Conservation (phyloP, 2,888 invertebrate species). For the Anaspis maculata region DNA sequence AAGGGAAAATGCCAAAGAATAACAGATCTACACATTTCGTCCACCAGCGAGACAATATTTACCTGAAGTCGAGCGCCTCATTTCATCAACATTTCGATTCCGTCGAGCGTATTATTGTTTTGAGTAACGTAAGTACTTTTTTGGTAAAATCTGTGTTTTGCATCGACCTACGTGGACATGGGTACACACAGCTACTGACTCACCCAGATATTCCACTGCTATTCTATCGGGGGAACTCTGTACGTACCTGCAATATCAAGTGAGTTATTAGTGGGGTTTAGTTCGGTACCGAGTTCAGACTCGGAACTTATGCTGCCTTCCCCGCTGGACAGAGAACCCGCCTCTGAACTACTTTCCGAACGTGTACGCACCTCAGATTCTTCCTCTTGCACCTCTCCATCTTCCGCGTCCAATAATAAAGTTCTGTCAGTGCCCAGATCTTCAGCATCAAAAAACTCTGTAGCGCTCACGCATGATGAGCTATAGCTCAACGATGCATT, state of each 20-base stretch:
- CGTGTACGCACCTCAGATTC: constrained; percentile 38
- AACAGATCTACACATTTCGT: too few species aligned
- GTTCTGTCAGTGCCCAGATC: constrained; percentile 42
- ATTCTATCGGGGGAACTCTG: too few species aligned
- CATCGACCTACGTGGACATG: too few species aligned
- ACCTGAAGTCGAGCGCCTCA: too few species aligned
- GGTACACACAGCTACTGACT: too few species aligned
- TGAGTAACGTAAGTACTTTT: too few species aligned
- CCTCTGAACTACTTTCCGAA: constrained; percentile 65
- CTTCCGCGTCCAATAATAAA: constrained; percentile 35
- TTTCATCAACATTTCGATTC: too few species aligned
- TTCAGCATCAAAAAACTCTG: constrained; percentile 77
- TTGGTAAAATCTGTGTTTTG: too few species aligned
- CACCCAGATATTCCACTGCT: too few species aligned
- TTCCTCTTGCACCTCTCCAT: constrained; percentile 34
- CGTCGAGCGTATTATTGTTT: too few species aligned
- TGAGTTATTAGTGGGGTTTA: constrained; percentile 37
- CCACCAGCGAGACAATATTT: too few species aligned
- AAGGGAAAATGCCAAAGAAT: too few species aligned
- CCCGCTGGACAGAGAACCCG: constrained; percentile 57
- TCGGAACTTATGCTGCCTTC: constrained; percentile 55
- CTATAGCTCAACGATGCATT: constrained; percentile 64
- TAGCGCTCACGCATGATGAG: constrained; percentile 66
- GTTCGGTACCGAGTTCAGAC: constrained; percentile 50
- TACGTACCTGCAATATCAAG: constrained; percentile 29